A percentile compares a stretch with the other conserved stretches of the same genome.
phyloP scores from a whole-genome alignment of 2,113 vertebrate species.

The Lepus americanus region DNA sequence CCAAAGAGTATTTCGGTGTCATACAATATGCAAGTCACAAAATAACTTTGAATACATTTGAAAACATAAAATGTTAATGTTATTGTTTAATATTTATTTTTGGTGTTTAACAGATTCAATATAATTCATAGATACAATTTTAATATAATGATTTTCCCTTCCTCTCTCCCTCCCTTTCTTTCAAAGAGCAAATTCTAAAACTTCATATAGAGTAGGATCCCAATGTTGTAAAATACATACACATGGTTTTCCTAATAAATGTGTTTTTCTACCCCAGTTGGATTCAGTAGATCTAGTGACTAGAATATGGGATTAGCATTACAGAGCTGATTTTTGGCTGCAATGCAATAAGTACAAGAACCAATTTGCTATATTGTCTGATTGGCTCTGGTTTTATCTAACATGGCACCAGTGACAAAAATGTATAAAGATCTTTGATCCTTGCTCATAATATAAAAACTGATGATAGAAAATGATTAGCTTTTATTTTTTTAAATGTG shows the following conservation, averaged over 20 bases:
- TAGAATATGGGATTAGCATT: background rate
- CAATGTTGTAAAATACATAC: background rate
- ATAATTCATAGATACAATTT: no score
- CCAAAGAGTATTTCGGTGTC: background rate
- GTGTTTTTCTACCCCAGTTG: background rate
- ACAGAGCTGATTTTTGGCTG: background rate
- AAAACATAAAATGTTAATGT: background rate
- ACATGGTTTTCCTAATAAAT: background rate
- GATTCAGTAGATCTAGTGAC: background rate
- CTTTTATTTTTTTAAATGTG: background rate
- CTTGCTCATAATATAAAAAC: background rate
- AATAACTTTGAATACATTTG: background rate
- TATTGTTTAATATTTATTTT: no score
- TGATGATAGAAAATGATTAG: background rate
- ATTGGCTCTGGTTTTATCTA: background rate
- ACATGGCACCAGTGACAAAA: background rate
- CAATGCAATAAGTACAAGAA: background rate
- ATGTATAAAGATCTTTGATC: background rate
- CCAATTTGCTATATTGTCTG: background rate
- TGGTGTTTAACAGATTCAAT: no score
- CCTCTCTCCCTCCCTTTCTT: no score
- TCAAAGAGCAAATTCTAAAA: background rate
- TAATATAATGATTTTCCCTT: no score
- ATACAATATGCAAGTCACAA: background rate
- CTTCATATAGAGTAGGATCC: background rate